Conservation (phyloP, 2,797 vertebrate species). For the Aselliscus stoliczkanus region DNA sequence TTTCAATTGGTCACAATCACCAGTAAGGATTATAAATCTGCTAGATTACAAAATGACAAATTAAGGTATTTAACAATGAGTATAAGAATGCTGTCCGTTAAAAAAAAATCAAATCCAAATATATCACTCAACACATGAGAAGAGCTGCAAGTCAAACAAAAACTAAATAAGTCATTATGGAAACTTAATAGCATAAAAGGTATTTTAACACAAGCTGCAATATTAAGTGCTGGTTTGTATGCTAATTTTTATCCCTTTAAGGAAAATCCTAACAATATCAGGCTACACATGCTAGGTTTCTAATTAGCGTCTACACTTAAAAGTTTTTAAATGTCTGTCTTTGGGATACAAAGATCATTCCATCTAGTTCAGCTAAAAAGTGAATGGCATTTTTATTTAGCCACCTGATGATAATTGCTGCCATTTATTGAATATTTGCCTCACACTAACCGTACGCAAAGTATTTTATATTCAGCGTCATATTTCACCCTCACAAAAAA, state of each 20-base stretch:
- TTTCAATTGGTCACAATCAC: background rate
- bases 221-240: conserved; percentile 48
- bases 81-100: background rate
- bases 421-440: conserved; percentile 30
- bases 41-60: conserved; percentile 7
- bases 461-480: conserved; percentile 1
- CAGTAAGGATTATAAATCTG: background rate
- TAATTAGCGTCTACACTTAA: conserved; percentile 49
- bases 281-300: conserved; percentile 42
- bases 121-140: conserved; percentile 1
- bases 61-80: background rate
- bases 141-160: conserved; percentile 9
- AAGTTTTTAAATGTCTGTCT: conserved; percentile 51
- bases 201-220: background rate
- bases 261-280: conserved; percentile 57
- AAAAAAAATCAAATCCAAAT: conserved; percentile 2
- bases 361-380: conserved; percentile 20
- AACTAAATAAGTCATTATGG: conserved; percentile 16
- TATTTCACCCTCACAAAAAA: background rate
- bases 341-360: conserved; percentile 32
- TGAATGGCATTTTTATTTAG: background rate
- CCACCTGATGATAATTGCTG: background rate
- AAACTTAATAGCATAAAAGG: conserved; percentile 31
- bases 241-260: conserved; percentile 53
- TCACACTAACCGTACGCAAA: conserved; percentile 8